These are phyloP conservation scores for Hozukius guyotensis DNA, from an alignment of 2,797 vertebrate species.

Conservation along the genomic window DNA sequence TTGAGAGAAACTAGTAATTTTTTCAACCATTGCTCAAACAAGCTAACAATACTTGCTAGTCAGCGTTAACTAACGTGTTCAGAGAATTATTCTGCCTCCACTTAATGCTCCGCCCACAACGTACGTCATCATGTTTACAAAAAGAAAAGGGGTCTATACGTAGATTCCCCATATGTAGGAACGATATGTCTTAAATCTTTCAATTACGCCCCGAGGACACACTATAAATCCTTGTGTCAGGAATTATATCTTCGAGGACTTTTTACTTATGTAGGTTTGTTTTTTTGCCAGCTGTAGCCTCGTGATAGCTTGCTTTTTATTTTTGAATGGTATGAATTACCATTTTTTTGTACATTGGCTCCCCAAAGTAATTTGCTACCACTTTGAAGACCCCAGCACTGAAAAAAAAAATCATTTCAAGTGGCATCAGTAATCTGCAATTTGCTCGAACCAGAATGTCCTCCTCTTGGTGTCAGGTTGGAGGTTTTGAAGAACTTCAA, in stretches of 20 bases:
- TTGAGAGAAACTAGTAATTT: too few relatives aligned
- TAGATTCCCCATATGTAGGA: background rate
- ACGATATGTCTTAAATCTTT: background rate
- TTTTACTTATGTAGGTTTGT: background rate
- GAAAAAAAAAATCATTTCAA: background rate
- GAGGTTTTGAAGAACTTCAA: background rate
- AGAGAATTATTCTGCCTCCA: too few relatives aligned
- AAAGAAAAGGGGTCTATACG: background rate
- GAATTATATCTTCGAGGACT: background rate
- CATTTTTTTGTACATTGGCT: background rate
- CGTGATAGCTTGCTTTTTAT: background rate
- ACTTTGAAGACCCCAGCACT: background rate
- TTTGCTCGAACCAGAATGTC: background rate
- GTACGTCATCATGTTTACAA: too few relatives aligned
- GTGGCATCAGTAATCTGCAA: constrained; percentile 7
- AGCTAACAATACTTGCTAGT: too few relatives aligned
- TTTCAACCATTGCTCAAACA: too few relatives aligned
- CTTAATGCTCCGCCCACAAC: too few relatives aligned
- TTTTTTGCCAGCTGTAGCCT: background rate
- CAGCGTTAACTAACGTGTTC: too few relatives aligned
- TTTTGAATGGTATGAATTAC: background rate
- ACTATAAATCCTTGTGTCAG: background rate
- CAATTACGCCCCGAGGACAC: background rate
- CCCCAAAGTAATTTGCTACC: background rate
- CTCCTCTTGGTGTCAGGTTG: background rate